Evolutionary conservation across 2,797 vertebrate species (phyloP), one percentile per base, ranked within the genome.

Genomic region (Gobionotothen gibberifrons): DNA sequence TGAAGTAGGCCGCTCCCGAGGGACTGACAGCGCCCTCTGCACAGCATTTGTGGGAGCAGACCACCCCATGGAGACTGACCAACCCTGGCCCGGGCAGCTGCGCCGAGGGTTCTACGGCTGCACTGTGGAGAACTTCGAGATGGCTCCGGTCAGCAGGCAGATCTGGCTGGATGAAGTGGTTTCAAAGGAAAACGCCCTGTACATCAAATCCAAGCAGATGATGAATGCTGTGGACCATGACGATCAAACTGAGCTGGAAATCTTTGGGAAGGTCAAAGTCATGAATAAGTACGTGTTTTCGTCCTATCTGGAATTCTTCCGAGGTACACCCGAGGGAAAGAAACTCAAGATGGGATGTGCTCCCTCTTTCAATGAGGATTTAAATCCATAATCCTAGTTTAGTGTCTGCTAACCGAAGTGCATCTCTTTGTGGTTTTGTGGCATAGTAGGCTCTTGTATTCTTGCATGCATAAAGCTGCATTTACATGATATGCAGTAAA

Each of bases 231-330:
- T 88, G 0, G 62, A 55, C 49, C 84, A 83, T 5, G 76, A 90
- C 0, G 84, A 88, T 21, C 69, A 90, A 32, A 91, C 89, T 1
- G 92, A 93, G 63, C 82, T 93, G 5, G 84, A 85, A 1, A 89
- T 92, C 51, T 93, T 92, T 42, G 92, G 90, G 3, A 88, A 48
- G 67, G 87, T 92, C 43, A 94, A 93, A 74, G 76, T 93, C 57
- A 90, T 93, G 89, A 93, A 93, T 73, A 90, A 88, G 60, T 92
- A 93, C 0, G 87, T 82, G 13, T 93, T 93, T 57, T 90, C 89
- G 13, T 91, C 93, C 39, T 93, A 84, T 52, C 63, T 93, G 0
- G 88, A 93, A 39, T 93, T 74, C 78, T 93, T 93, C 51, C 78
- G 89, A 60, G 93, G 93, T 10, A 92, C 91, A 1, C 81, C 88